Conservation (phyloP, 1,140 invertebrate genomes). For the Belonocnema kinseyi region DNA sequence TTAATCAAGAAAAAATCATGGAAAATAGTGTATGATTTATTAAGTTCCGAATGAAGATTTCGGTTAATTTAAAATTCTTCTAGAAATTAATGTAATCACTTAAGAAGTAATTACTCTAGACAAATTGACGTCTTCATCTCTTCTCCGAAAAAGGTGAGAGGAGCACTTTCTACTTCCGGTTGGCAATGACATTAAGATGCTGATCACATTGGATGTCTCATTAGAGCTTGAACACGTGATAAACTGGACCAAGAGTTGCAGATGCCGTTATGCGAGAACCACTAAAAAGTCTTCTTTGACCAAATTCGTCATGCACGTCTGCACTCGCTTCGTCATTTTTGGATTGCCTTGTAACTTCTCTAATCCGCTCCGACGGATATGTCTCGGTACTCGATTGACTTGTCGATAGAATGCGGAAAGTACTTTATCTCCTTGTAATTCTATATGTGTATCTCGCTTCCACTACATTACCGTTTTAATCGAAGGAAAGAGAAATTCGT, state of each 20-base stretch:
- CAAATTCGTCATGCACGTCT: slow-evolving; percentile 46
- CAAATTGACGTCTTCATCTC: no score
- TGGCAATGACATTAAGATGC: slow-evolving; percentile 14
- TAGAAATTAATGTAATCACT: slow-evolving; percentile 6
- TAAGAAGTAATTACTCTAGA: background rate
- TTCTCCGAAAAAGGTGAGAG: no score
- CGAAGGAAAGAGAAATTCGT: slow-evolving; percentile 27
- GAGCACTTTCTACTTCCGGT: slow-evolving; percentile 24
- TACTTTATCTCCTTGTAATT: slow-evolving; percentile 10
- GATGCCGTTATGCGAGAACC: slow-evolving; percentile 58
- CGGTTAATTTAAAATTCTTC: background rate
- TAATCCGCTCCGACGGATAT: slow-evolving; percentile 3
- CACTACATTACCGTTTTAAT: slow-evolving; percentile 26
- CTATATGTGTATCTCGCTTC: background rate
- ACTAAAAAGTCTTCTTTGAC: slow-evolving; percentile 55
- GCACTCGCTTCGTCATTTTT: slow-evolving; percentile 29
- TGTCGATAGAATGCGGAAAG: slow-evolving; percentile 23
- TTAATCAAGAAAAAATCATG: no score
- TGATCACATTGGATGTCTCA: slow-evolving; percentile 17
- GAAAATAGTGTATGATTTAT: no score
- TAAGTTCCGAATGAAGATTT: no score
- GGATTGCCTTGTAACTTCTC: slow-evolving; percentile 14
- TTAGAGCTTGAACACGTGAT: slow-evolving; percentile 50
- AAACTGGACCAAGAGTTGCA: slow-evolving; percentile 62
- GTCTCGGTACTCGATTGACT: slow-evolving; percentile 7